These are phyloP conservation scores for Teleogryllus occipitalis DNA, from an alignment of 1,140 invertebrate species.

Conservation along the genomic window DNA sequence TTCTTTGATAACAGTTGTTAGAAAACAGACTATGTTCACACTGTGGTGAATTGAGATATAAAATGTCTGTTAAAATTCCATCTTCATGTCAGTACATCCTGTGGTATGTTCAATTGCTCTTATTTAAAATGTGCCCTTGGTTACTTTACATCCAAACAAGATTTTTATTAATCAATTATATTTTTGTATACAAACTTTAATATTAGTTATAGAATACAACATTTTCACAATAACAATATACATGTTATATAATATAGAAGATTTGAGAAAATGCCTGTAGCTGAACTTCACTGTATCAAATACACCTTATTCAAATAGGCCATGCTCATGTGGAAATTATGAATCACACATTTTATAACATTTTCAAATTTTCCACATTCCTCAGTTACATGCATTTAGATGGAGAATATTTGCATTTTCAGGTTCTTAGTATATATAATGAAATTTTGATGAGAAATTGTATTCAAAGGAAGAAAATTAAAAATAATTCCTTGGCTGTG, in stretches of 20 bases:
- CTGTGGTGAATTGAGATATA: too few species aligned
- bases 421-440: too few species aligned
- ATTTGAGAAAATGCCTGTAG: background rate
- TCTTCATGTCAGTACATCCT: too few species aligned
- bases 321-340: background rate
- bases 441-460: too few species aligned
- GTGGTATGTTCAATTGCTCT: too few species aligned
- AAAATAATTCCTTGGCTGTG: too few species aligned
- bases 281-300: background rate
- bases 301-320: background rate
- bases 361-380: background rate
- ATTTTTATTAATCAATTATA: background rate
- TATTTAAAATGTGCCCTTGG: background rate
- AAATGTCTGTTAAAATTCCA: too few species aligned
- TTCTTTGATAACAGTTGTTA: too few species aligned
- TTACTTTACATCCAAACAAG: background rate
- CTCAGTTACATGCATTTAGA: too few species aligned
- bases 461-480: too few species aligned
- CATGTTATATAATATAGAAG: background rate
- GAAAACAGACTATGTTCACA: too few species aligned
- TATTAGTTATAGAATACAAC: background rate
- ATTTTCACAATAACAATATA: slow-evolving; percentile 6
- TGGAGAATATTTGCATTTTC: too few species aligned
- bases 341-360: background rate
- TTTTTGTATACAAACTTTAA: background rate